Conservation (phyloP, 2,888 invertebrate genomes). For the Hirtodrosophila histrioides region DNA sequence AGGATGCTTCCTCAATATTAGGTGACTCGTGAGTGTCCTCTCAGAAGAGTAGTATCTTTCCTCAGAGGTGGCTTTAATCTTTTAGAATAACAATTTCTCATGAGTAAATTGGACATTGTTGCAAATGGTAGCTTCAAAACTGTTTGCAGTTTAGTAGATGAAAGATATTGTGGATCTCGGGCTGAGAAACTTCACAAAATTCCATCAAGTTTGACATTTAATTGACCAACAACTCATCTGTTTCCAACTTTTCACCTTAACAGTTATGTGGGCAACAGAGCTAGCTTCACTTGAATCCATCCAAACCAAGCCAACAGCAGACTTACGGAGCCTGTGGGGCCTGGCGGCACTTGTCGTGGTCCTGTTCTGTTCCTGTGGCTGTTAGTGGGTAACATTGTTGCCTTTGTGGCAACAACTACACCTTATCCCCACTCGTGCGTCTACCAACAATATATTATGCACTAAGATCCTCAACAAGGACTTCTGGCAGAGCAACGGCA, state of each 20-base stretch:
- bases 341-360: constrained; percentile 19
- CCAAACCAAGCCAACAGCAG: constrained; percentile 7
- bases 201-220: too few relatives aligned
- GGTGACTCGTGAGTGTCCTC: too few relatives aligned
- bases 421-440: constrained; percentile 17
- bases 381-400: background rate
- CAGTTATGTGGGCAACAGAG: too few relatives aligned
- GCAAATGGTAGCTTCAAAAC: too few relatives aligned
- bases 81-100: too few relatives aligned
- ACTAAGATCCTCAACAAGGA: constrained; percentile 60
- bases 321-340: too few relatives aligned
- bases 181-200: too few relatives aligned
- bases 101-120: too few relatives aligned
- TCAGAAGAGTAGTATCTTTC: too few relatives aligned
- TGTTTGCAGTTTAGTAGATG: too few relatives aligned
- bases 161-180: background rate
- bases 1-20: too few relatives aligned
- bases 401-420: constrained; percentile 9
- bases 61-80: too few relatives aligned
- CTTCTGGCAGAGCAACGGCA: constrained; percentile 18
- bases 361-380: constrained; percentile 1
- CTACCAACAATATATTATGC: constrained; percentile 69
- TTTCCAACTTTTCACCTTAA: background rate
- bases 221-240: background rate
- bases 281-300: background rate